Evolutionary conservation across 2,888 invertebrate genomes (phyloP).

Genomic region (Aphodius sticticus): DNA sequence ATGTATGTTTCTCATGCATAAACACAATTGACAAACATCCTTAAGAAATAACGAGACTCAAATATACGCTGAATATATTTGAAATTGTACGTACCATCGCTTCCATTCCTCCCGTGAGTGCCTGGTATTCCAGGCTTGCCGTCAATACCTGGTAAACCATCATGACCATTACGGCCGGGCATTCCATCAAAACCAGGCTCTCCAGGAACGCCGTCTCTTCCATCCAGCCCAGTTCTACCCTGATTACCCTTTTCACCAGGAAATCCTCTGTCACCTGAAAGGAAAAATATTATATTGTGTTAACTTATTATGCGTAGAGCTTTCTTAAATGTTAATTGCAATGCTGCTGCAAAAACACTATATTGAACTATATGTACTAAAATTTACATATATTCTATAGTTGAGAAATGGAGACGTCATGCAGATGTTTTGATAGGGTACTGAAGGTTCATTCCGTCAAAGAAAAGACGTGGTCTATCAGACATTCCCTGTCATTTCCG

Average conservation of each 20-base stretch:
- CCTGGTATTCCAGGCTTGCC: constrained; percentile 81
- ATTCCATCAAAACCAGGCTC: constrained; percentile 90
- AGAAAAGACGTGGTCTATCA: no score
- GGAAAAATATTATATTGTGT: background rate
- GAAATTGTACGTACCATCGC: constrained; percentile 61
- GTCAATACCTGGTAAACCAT: constrained; percentile 74
- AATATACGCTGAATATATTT: background rate
- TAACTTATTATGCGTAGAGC: no score
- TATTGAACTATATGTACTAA: no score
- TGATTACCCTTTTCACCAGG: constrained; percentile 68
- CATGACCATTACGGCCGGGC: constrained; percentile 84
- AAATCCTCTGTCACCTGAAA: constrained; percentile 52
- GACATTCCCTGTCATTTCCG: no score
- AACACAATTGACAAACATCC: background rate
- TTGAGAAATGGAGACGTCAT: no score
- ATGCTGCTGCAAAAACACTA: no score
- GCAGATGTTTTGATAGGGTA: no score
- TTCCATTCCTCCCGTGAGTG: constrained; percentile 74
- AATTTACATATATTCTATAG: no score
- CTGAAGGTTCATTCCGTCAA: no score
- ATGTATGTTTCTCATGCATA: no score
- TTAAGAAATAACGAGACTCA: background rate
- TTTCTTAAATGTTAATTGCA: no score
- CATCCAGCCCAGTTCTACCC: constrained; percentile 80
- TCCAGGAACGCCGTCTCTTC: constrained; percentile 88